phyloP scores from a whole-genome alignment of 2,888 invertebrate species.

The Conchocele bisecta region DNA sequence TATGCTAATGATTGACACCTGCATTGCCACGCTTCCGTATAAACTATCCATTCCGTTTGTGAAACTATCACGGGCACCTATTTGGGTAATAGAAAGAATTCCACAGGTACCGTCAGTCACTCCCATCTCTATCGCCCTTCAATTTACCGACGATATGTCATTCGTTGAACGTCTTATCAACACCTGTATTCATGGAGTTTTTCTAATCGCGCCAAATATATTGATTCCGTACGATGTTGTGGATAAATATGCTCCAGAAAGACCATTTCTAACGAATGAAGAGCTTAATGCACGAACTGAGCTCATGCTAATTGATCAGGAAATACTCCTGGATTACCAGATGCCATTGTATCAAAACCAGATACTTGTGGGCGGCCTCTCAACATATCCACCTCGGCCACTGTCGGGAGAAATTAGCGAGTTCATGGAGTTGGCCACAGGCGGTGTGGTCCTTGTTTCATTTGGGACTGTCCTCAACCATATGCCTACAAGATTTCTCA shows the following conservation, averaged over 20 bases:
- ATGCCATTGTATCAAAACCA: conserved; percentile 53
- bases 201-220: conserved; percentile 1
- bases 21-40: too few species aligned
- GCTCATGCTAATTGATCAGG: conserved; percentile 48
- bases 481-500: conserved; percentile 33
- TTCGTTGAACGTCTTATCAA: neutral
- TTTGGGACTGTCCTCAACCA: conserved; percentile 57
- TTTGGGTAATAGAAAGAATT: too few species aligned
- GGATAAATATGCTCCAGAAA: conserved; percentile 45
- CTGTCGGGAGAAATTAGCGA: conserved; percentile 45
- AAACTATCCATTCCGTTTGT: too few species aligned
- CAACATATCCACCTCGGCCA: conserved; percentile 33
- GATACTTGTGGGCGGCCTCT: conserved; percentile 54
- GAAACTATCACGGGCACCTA: too few species aligned
- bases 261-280: conserved; percentile 35
- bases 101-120: too few species aligned
- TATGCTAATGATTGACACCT: too few species aligned
- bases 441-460: conserved; percentile 63
- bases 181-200: neutral
- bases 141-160: neutral
- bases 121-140: neutral
- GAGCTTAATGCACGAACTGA: conserved; percentile 32
- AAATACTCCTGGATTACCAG: conserved; percentile 57
- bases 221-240: conserved; percentile 41
- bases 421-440: conserved; percentile 47